Base-by-base conservation (phyloP, 2,797 vertebrate genomes). In the Schizothorax lantsangensis region DNA sequence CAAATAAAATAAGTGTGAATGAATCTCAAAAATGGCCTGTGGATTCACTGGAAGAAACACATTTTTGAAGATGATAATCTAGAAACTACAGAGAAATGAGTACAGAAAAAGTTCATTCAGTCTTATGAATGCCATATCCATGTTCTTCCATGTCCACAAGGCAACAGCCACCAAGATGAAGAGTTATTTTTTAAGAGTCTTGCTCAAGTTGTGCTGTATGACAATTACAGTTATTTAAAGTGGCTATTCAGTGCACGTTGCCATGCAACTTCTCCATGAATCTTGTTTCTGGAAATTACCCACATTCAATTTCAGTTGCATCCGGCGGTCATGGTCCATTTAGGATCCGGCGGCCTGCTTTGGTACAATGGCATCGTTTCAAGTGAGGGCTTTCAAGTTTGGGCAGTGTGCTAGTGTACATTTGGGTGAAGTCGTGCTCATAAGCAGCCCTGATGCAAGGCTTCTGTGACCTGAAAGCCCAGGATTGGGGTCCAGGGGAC, bases 401-500 rank as follows among this genome's bases (percentile, higher is more conserved):
- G 8, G 4, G 11, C 15, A n/a, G 52, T 36, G n/a, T 71, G 11
- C 43, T 5, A 26, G 52, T 36, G 72, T 59, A 71, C n/a, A 77
- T 81, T 21, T n/a, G n/a, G 52, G 45, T 33, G 2, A 45, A 2
- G 74, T 45, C 12, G 5, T 45, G 54, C 38, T 96, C 94, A 96
- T 45, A 94, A 95, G 92, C 97, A 98, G 88, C 95, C 95, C 14
- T 92, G 95, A 86, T 92, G 94, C 87, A 98, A 93, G 81, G 93
- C 94, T 80, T 96, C 94, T 84, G 96, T 94, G 79, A 97, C 91
- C 82, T 96, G 93, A 57, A 96, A 94, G 85, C 95, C 95, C 78
- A 97, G 88, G 57, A 91, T 86, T 0, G 96, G 93, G n/a, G 96
- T 96, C 97, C 97, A 98, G 30, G 96, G 95, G 77, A 96, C 96